Conservation (phyloP, 1,140 invertebrate species). For the Eufriesea mexicana region DNA sequence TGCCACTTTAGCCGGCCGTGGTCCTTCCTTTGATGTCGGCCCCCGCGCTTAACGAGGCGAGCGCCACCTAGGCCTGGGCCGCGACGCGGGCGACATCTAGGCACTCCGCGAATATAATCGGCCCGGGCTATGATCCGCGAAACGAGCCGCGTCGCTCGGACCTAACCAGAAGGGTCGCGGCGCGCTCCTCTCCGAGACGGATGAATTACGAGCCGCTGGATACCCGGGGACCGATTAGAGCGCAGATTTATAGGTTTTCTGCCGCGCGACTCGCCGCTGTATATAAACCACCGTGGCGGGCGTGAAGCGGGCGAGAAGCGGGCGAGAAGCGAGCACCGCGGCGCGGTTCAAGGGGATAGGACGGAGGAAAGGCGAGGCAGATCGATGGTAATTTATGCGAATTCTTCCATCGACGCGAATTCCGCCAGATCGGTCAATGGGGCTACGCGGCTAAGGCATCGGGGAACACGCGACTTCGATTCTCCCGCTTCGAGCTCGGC, state of each 20-base stretch:
- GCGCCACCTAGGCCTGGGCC: neutral
- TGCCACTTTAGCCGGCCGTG: neutral
- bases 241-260: conserved; percentile 46
- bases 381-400: neutral
- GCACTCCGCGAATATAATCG: conserved; percentile 30
- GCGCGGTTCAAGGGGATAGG: neutral
- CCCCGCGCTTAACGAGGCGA: conserved; percentile 41
- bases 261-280: neutral
- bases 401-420: neutral
- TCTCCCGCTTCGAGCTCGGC: neutral
- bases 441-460: no score
- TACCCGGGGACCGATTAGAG: conserved; percentile 41
- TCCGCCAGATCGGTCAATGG: neutral
- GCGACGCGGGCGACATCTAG: no score
- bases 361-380: no score
- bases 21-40: conserved; percentile 32
- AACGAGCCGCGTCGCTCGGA: conserved; percentile 31
- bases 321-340: no score
- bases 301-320: neutral
- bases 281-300: no score
- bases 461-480: neutral
- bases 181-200: neutral
- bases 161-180: neutral
- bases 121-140: conserved; percentile 28
- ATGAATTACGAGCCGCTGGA: conserved; percentile 56